Base-by-base conservation (phyloP, 30 jellyfish, hydroid and myxozoan species). In the Aurelia aurita region DNA sequence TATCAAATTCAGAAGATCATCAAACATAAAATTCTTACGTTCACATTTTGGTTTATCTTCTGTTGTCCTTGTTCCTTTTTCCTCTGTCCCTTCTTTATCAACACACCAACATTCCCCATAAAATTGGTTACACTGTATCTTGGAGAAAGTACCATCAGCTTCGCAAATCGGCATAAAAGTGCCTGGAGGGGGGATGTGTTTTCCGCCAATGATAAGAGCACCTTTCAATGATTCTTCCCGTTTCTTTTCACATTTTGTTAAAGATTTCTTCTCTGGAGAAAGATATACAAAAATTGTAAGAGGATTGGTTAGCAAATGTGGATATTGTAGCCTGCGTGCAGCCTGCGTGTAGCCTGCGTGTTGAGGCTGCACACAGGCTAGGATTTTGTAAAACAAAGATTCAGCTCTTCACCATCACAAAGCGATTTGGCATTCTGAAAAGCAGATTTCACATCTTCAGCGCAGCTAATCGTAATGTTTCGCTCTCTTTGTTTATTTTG, bases 61-160 rank as follows among this genome's bases (percentile, higher is more conserved):
- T 19, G 34, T 53, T 34, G 96, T 76, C 47, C 84, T 76, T 28
- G 97, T 84, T 32, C 63, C 90, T 2, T 39, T 87, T 16, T 58
- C 63, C 54, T 69, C 90, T 54, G 44, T 66, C 46, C 98, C 98
- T 28, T 58, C 51, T 26, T 66, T 26, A 74, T 91, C 85, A 29
- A 84, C 98, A 63, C 98, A 91, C 96, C 96, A 85, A 58, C 98
- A 91, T 25, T 76, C 83, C 22, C 96, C 96, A 10, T 28, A 51
- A 3, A 85, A 83, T 19, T 73, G 82, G 79, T 85, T 82, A 26
- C 98, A 91, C 55, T 91, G 98, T 0, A 53, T 44, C 22, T 43
- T 69, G 2, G 89, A 54, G 45, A 25, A 91, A 1, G 53, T 49
- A 23, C 98, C 98, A 73, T 91, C 88, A 6, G 35, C 87, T 20